Evolutionary conservation across 2,113 vertebrate genomes (phyloP).

Genomic region (Atlantisia rogersi): DNA sequence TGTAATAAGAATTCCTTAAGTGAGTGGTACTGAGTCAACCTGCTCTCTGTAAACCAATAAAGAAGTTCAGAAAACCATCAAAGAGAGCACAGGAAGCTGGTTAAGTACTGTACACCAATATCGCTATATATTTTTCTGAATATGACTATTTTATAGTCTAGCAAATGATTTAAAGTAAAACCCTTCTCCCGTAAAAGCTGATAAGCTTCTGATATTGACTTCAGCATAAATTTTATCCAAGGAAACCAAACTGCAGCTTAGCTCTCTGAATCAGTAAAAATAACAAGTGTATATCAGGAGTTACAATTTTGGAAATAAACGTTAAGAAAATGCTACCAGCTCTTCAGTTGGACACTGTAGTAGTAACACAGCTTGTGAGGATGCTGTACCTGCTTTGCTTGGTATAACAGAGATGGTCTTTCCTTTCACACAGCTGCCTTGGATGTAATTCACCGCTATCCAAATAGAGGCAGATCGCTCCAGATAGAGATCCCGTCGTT

Average conservation of each 20-base stretch:
- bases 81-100: neutral
- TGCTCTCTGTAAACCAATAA: neutral
- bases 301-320: neutral
- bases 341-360: neutral
- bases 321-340: neutral
- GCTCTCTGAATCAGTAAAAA: neutral
- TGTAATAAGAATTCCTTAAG: neutral
- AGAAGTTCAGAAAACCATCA: neutral
- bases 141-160: neutral
- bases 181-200: neutral
- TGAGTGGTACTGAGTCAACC: neutral
- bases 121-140: neutral
- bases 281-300: neutral
- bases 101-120: neutral
- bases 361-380: neutral
- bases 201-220: neutral
- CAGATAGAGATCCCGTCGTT: neutral
- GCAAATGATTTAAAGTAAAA: neutral
- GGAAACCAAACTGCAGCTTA: neutral
- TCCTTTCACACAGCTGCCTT: slow-evolving; percentile 18
- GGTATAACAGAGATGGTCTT: slow-evolving; percentile 52
- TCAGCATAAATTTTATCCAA: neutral
- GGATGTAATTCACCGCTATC: slow-evolving; percentile 26
- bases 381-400: neutral
- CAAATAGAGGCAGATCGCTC: neutral